Base-by-base conservation (phyloP, 2,113 vertebrate species). In the Ptychochromis oligacanthus region DNA sequence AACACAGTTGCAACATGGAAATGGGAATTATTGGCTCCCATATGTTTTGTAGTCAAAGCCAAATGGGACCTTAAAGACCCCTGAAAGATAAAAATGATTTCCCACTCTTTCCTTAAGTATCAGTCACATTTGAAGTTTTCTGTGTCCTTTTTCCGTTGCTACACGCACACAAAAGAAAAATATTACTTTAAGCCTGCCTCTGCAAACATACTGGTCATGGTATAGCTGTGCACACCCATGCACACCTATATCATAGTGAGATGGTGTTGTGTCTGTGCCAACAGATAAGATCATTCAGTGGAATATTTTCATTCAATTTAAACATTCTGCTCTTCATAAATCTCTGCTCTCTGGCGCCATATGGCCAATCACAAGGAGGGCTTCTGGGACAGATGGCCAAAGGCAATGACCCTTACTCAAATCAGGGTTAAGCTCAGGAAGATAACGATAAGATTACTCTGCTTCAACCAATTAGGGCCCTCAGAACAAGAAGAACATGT, bases 381-480 rank as follows among this genome's bases (percentile, higher is more conserved):
- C 80, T 84, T 85, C 78, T 80, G 57, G 60, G 52, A 78, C 93
- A 92, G 92, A 92, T 93, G 91, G 89, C 75, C 83, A 91, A 83
- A 85, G 79, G 75, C 3, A 17, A 64, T 88, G 83, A 91, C 80
- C 84, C 83, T 88, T 74, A 84, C 84, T 82, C 76, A 92, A 80
- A 90, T 78, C 40, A 89, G 88, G 81, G 81, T 89, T 94, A 94
- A 92, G 80, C 86, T 62, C 20, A 55, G 22, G 11, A 85, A 88
- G 62, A 89, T 86, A 55, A 80, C 76, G 14, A 52, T 15, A 81
- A 90, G 91, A 92, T 92, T 89, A 92, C 79, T 91, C 81, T 88
- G 83, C 67, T 85, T 83, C 79, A 74, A 79, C 64, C 89, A 79
- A 57, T 88, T 85, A 85, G 52, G 62, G 24, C 60, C 74, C 22